Base-by-base conservation (phyloP, 2,888 invertebrate genomes). In the Labia minor region DNA sequence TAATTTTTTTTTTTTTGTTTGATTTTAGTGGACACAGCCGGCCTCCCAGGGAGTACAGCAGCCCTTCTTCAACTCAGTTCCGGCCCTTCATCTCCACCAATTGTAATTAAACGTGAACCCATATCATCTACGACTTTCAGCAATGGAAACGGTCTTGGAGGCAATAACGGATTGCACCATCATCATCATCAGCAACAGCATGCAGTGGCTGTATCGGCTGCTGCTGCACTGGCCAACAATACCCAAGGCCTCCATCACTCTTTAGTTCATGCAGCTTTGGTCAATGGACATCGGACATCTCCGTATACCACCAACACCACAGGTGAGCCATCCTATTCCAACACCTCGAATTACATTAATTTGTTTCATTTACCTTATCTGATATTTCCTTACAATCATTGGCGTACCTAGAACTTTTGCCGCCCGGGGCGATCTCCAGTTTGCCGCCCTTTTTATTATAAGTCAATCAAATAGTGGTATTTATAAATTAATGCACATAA, bases 271-370 rank as follows among this genome's bases (percentile, higher is more conserved):
- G 74, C 70, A 16, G 70, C 76, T 66, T 74, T 76, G 66, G 74
- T 76, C 75, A 78, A 75, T 70, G 80, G 76, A 73, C 83, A 82
- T 72, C 84, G 83, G 80, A 85, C 83, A 75, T 84, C 82, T 72
- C 85, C 86, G 70, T 87, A 86, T 77, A 86, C 83, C 73, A 82
- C 80, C 73, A 82, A 78, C 74, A 82, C 80, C 73, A 77, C 80
- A 77, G 87, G 86, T 86, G 77, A 76, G 76, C 74, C 66, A 49
- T 49, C 16, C 49, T 8, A 49, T 49, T 49, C 49, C 16, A 49
- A 11, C 33, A 8, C 33, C n/a, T n/a, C n/a, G n/a, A n/a, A n/a
- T n/a, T n/a, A n/a, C n/a, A n/a, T n/a, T n/a, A n/a, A n/a, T n/a
- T n/a, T n/a, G n/a, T n/a, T n/a, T n/a, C n/a, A n/a, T n/a, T n/a